These are phyloP conservation scores for Chunga burmeisteri DNA, from an alignment of 2,113 vertebrate species.

Conservation along the genomic window DNA sequence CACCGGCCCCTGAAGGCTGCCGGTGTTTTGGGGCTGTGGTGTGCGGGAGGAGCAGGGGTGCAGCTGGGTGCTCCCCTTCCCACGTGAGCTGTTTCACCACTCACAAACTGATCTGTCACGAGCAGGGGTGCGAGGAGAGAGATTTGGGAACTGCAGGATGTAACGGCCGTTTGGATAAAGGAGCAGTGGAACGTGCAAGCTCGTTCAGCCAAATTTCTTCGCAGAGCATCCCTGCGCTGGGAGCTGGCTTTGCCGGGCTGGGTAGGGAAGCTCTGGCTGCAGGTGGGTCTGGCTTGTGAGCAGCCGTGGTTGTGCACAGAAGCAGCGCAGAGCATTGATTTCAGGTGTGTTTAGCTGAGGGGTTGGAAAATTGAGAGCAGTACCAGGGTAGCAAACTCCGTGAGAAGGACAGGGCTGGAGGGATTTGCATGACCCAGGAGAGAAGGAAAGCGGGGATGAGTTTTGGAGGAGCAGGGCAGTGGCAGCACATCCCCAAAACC, in stretches of 20 bases:
- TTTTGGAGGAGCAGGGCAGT: not conserved
- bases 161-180: not conserved
- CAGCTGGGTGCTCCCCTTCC: not conserved
- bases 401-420: not conserved
- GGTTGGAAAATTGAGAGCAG: not conserved
- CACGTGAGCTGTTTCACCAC: fast-evolving
- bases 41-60: not conserved
- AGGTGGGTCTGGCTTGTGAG: not conserved
- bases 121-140: not conserved
- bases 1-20: not conserved
- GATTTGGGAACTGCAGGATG: not conserved
- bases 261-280: not conserved
- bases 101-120: not conserved
- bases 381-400: not conserved
- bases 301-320: fast-evolving
- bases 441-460: not conserved
- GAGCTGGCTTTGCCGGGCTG: not conserved
- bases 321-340: not conserved
- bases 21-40: not conserved
- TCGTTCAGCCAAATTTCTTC: not conserved
- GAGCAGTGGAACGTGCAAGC: not conserved
- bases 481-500: not conserved
- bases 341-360: not conserved
- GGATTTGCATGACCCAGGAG: not conserved
- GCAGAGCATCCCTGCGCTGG: fast-evolving